Base-by-base conservation (phyloP, 2,888 invertebrate genomes). In the Hecatera dysodea region DNA sequence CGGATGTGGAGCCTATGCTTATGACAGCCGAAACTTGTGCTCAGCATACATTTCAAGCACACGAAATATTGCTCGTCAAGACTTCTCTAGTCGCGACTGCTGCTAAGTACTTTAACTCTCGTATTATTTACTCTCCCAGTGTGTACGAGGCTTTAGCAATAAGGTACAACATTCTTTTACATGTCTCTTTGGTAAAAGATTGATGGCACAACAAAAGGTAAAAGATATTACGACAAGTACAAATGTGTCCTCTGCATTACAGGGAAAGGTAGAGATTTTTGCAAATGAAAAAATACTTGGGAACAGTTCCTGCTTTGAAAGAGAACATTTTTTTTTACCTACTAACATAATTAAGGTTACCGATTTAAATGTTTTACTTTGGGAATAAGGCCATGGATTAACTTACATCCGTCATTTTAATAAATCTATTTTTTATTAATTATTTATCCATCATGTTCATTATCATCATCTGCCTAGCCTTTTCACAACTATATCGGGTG, bases 141-240 rank as follows among this genome's bases (percentile, higher is more conserved):
- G 65, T 64, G 48, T 39, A 33, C 56, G 15, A 11, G 8, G 17
- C 46, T 42, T 46, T 19, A 52, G 27, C 22, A 9, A 53, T 15
- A 15, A 57, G 27, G 24, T 44, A 63, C 60, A 42, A 48, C 39
- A 64, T 65, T 63, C 57, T 55, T 57, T 63, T 52, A 57, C 63
- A 68, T 29, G 46, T 78, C 50, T 55, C 50, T 50, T 72, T 67
- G 67, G 55, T 66, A 33, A 65, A 82, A 79, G 79, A 79, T 79
- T 73, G 65, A 79, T 82, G 73, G 61, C 27, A 53, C 66, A 71
- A 71, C 53, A 78, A 82, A 78, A 82, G 64, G 56, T 78, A 78
- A 78, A 78, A 64, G 7, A 57, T 67, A 78, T 81, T 53, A 44
- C 29, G 82, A 78, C 78, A 53, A 39, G 22, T 71, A 81, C 78